Evolutionary conservation across 2,888 invertebrate species (phyloP).

Genomic region (Abscondita cerata): DNA sequence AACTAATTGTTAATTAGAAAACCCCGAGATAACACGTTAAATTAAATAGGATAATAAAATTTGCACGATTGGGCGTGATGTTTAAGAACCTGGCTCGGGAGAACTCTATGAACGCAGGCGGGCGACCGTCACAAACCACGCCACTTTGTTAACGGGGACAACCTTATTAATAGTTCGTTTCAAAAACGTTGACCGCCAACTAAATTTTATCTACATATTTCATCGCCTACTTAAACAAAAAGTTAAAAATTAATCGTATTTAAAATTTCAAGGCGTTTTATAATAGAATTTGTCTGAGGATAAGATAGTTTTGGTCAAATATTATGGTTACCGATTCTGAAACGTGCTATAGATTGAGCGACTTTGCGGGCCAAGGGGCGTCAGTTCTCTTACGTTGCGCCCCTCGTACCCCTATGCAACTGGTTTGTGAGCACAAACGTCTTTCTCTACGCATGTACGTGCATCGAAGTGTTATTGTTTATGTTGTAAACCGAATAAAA

Average conservation of each 20-base stretch:
- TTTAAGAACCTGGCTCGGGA: constrained; percentile 27
- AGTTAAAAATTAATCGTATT: too few relatives aligned
- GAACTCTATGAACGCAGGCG: constrained; percentile 51
- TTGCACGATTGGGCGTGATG: constrained; percentile 43
- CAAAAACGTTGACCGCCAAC: not conserved
- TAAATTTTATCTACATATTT: too few relatives aligned
- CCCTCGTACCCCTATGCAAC: constrained; percentile 49
- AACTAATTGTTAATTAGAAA: too few relatives aligned
- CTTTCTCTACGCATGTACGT: not conserved
- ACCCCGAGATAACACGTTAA: constrained; percentile 6
- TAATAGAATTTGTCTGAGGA: too few relatives aligned
- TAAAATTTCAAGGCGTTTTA: too few relatives aligned
- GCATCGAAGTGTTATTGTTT: not conserved
- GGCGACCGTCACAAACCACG: constrained; percentile 59
- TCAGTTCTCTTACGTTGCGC: constrained; percentile 53
- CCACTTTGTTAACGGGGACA: constrained; percentile 51
- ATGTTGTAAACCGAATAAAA: not conserved
- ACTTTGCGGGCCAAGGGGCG: constrained; percentile 52
- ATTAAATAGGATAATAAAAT: constrained; percentile 24
- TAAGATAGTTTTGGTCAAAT: too few relatives aligned
- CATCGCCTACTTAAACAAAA: too few relatives aligned
- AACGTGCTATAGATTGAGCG: constrained; percentile 4
- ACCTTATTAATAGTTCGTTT: constrained; percentile 30
- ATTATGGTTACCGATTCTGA: not conserved
- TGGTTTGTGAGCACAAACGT: not conserved